phyloP scores from a whole-genome alignment of 2,888 invertebrate species.

The Phlogophora meticulosa region DNA sequence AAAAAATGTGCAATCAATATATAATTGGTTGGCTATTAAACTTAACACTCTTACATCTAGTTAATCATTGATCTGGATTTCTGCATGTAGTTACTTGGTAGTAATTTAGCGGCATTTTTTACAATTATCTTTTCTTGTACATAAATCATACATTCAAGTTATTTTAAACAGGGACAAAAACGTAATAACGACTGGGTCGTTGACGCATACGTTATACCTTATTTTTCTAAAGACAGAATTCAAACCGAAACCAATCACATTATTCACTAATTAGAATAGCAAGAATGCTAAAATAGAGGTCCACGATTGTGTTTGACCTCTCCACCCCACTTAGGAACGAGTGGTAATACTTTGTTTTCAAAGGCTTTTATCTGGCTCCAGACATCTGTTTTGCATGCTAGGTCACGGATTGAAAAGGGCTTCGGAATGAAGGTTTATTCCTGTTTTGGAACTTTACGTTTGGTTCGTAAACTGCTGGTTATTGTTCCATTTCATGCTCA shows the following conservation, averaged over 20 bases:
- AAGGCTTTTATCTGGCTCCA: conserved; percentile 66
- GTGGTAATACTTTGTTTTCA: conserved; percentile 68
- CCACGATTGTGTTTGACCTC: conserved; percentile 62
- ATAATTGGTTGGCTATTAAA: conserved; percentile 50
- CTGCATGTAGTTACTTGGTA: conserved; percentile 26
- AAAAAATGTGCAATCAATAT: conserved; percentile 49
- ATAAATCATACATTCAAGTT: conserved; percentile 29
- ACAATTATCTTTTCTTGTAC: conserved; percentile 14
- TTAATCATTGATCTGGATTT: conserved; percentile 35
- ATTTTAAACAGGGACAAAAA: conserved; percentile 26
- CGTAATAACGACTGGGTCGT: conserved; percentile 9
- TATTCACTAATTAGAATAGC: conserved; percentile 59
- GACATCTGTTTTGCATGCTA: conserved; percentile 75
- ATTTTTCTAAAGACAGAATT: conserved; percentile 33
- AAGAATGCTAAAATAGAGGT: conserved; percentile 52
- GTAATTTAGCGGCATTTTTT: conserved; percentile 15
- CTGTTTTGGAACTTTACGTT: conserved; percentile 71
- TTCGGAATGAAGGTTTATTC: conserved; percentile 70
- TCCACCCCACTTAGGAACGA: conserved; percentile 62
- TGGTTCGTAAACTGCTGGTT: conserved; percentile 66
- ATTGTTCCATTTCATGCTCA: conserved; percentile 69
- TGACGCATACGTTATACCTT: conserved; percentile 9
- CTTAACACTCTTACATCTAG: conserved; percentile 17
- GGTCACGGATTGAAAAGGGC: conserved; percentile 79
- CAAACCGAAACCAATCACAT: conserved; percentile 48